Evolutionary conservation across 53 echinoderm and acorn worm genomes (phyloP), one percentile per base, ranked within the genome.

Genomic region (Actinopyga echinites): DNA sequence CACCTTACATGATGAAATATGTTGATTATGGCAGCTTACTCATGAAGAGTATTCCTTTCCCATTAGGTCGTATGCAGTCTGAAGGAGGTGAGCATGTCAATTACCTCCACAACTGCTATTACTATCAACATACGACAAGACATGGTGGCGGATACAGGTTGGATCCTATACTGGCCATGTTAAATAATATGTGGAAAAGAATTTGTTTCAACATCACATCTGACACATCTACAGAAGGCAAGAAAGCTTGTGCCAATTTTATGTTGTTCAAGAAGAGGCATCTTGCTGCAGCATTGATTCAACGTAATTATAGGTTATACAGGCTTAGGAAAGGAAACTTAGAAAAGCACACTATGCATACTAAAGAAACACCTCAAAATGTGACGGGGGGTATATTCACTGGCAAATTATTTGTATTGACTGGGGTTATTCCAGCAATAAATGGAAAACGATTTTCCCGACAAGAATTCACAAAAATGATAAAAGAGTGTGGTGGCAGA

Each of bases 81-180:
- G 93, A 93, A 75, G 93, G 85, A 54, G 90, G 93, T 12, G 90
- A 93, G 38, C 90, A 90, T 28, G 37, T 67, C 8, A 90, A 90
- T 69, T 90, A 93, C 33, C 31, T 60, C 23, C 90, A 93, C 40
- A 90, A 82, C 75, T 43, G 68, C 37, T 82, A 74, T 52, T 87
- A 85, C 43, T 93, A 59, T 61, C 87, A 87, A 49, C 87, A 93
- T 53, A 93, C 90, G 1, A 90, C 93, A 62, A 56, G 84, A 61
- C 87, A 86, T 80, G 89, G 92, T 34, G 87, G 92, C n/a, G 78
- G 79, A n/a, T 33, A 90, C 55, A 85, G 73, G n/a, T 32, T 85
- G 55, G 88, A 93, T 29, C 84, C 77, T 17, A 26, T 77, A 11
- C 21, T 55, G 12, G 77, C 77, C 25, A 77, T 54, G 1, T 29